Evolutionary conservation across 2,888 invertebrate species (phyloP).

Genomic region (Empis livida): DNA sequence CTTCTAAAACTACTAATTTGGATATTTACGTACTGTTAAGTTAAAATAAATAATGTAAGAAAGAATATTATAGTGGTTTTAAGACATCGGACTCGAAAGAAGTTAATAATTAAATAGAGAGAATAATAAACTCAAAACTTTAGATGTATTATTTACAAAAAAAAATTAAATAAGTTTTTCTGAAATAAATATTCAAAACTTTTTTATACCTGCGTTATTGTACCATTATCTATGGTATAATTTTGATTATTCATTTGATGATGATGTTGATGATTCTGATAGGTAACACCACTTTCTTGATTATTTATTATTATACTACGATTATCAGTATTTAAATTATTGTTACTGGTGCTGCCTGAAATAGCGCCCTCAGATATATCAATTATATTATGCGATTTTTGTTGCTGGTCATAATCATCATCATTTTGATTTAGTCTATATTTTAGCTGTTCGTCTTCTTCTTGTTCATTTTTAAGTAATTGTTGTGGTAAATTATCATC

Average conservation of each 20-base stretch:
- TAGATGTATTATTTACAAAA: too few species aligned
- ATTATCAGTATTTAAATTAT: neutral
- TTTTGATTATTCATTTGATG: neutral
- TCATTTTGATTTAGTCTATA: neutral
- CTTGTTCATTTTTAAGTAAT: slow-evolving; percentile 7
- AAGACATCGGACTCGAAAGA: too few species aligned
- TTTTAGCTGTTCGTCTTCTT: slow-evolving; percentile 1
- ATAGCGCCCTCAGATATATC: neutral
- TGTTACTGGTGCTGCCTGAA: neutral
- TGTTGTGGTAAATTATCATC: slow-evolving; percentile 5
- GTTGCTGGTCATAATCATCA: neutral
- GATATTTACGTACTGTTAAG: too few species aligned
- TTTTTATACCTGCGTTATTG: too few species aligned
- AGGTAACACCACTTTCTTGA: neutral
- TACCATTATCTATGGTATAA: neutral
- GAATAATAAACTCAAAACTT: too few species aligned
- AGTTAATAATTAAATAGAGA: too few species aligned
- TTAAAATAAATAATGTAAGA: too few species aligned
- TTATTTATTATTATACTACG: neutral
- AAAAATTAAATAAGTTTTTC: too few species aligned
- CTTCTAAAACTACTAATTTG: too few species aligned
- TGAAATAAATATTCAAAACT: too few species aligned
- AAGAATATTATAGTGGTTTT: too few species aligned
- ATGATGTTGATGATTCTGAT: slow-evolving; percentile 14
- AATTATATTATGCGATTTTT: neutral